Conservation (phyloP, 2,113 vertebrate genomes). For the Beaufortia kweichowensis region DNA sequence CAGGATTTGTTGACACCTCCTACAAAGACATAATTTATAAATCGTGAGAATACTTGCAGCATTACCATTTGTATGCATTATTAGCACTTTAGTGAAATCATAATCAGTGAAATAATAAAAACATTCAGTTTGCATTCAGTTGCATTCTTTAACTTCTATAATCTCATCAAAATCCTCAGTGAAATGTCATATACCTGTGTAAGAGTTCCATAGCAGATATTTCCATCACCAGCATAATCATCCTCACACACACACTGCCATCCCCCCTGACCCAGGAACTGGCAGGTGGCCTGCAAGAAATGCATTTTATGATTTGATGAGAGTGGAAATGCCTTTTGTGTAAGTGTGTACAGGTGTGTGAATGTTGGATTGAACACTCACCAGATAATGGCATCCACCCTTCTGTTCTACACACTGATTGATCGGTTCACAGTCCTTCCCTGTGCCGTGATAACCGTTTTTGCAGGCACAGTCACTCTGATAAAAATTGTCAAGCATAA, state of each 20-base stretch:
- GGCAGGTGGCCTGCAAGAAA: constrained; percentile 75
- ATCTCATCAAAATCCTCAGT: not conserved
- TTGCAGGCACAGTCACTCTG: constrained; percentile 89
- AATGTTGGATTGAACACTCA: constrained; percentile 65
- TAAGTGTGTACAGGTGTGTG: constrained; percentile 16
- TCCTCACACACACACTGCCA: constrained; percentile 85
- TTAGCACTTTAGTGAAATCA: no score
- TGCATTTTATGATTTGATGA: no score
- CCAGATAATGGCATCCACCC: constrained; percentile 83
- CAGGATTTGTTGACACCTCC: constrained; percentile 80
- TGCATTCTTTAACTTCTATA: not conserved
- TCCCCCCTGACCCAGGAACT: constrained; percentile 56
- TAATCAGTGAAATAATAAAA: no score
- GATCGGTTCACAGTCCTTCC: constrained; percentile 79
- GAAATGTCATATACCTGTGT: constrained; percentile 68
- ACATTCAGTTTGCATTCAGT: no score
- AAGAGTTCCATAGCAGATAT: constrained; percentile 81
- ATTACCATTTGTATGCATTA: no score
- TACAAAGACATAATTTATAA: constrained; percentile 58
- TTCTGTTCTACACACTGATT: constrained; percentile 79
- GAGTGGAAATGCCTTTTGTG: constrained; percentile 2
- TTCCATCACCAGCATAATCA: constrained; percentile 81
- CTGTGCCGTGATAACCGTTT: constrained; percentile 81
- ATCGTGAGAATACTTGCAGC: not conserved
- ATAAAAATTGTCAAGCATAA: not conserved